These are phyloP conservation scores for Vultur gryphus DNA, from an alignment of 2,797 vertebrate genomes.

Conservation along the genomic window DNA sequence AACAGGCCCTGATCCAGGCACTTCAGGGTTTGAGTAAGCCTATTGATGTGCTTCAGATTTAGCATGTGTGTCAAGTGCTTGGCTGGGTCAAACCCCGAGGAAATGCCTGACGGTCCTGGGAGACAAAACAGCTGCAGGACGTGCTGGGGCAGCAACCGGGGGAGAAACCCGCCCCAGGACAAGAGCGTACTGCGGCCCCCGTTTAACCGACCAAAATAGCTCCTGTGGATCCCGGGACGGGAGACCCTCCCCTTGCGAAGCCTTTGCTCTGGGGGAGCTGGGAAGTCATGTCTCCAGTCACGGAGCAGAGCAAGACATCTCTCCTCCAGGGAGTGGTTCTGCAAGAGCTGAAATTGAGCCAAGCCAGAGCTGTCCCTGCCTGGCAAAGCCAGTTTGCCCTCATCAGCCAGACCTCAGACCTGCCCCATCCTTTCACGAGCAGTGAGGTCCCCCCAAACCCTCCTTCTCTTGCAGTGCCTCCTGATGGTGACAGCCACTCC, in stretches of 20 bases:
- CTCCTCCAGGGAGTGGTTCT: neutral
- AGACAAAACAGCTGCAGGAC: neutral
- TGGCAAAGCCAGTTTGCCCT: neutral
- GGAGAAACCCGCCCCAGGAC: neutral
- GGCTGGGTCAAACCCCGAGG: neutral
- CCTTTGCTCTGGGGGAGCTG: neutral
- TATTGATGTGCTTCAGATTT: neutral
- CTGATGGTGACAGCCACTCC: neutral
- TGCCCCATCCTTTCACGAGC: neutral
- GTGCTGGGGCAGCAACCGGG: neutral
- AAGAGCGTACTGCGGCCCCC: rapidly evolving
- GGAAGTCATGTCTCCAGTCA: neutral
- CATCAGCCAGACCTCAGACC: neutral
- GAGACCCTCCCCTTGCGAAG: neutral
- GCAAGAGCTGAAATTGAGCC: neutral
- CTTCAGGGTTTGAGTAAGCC: neutral
- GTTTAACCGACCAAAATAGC: rapidly evolving
- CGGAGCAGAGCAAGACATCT: neutral
- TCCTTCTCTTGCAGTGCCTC: neutral
- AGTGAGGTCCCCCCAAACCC: neutral
- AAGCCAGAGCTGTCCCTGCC: neutral
- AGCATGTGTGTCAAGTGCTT: neutral
- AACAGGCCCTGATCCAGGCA: neutral
- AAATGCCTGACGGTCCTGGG: neutral
- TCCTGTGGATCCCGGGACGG: neutral